Base-by-base conservation (phyloP, 2,113 vertebrate genomes). In the Calypte anna region DNA sequence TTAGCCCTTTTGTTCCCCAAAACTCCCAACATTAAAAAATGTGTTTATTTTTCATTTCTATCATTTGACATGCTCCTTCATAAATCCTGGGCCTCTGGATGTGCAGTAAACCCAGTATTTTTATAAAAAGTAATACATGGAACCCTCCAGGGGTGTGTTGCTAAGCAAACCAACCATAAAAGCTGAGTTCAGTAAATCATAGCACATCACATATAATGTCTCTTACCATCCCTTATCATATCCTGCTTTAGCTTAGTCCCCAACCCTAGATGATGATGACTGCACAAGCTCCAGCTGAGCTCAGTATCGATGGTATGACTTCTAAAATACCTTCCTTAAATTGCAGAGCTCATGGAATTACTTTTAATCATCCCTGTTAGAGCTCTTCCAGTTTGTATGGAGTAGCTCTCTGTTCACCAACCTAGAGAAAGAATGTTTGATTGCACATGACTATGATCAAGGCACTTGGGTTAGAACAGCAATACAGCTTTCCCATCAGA, bases 101-200 rank as follows among this genome's bases (percentile, higher is more conserved):
- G 4, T 57, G 43, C 55, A 92, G 61, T n/a, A 93, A 88, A 88
- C 1, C 46, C n/a, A 80, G 54, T 38, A 62, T 91, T 93, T 95
- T 94, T 93, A 58, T 66, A 79, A 87, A 84, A 92, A 54, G 43
- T 43, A 92, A 84, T 93, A 91, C 73, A 88, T 46, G 46, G 31
- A 85, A 30, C 43, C n/a, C 54, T 90, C 58, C 70, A 85, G 78
- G 91, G 84, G 3, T 46, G 18, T 80, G 77, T 58, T 93, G 89
- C 91, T 93, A 91, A 85, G 87, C 63, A 92, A 94, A 89, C 33
- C 70, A 74, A 14, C 46, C 54, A 70, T 94, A 88, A 90, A 93
- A 33, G 67, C 44, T 58, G 77, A 90, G 55, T 80, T 90, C 82
- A 82, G 63, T 95, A 94, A 91, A 92, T 92, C 94, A 90, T 63